Base-by-base conservation (phyloP, 2,888 invertebrate genomes). In the Melipona beecheii region DNA sequence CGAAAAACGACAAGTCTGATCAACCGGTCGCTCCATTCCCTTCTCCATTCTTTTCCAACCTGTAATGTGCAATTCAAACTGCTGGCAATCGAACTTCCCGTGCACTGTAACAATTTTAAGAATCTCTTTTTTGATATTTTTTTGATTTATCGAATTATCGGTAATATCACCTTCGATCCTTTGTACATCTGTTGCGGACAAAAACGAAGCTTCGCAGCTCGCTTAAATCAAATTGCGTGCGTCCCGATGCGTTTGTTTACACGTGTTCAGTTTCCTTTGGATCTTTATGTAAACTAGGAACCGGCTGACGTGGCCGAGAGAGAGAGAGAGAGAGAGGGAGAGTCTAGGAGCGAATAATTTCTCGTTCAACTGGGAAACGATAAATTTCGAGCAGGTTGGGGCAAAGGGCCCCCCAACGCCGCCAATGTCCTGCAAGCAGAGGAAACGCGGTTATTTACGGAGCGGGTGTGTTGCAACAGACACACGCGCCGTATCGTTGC, bases 361-460 rank as follows among this genome's bases (percentile, higher is more conserved):
- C 86, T 76, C 86, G 75, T 84, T 88, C 84, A 79, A 68, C 83
- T 84, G 83, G 86, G 88, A 87, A 87, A 88, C 90, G 82, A 89
- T 89, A 89, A 89, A 89, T 89, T 86, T 88, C 70, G 64, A 70
- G 66, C 68, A 76, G 65, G 79, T 64, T 68, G 75, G 81, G 77
- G 76, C 43, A 74, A 77, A 76, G 73, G 78, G 82, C 9, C 56
- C 60, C 19, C 43, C 43, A 43, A 27, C 76, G 64, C 66, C 66
- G 64, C 60, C 64, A 78, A 83, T 80, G 82, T 81, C 83, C 69
- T 78, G 73, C 78, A 76, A 83, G 89, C 80, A 86, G 71, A 24
- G 84, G 78, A 82, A 80, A 78, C 86, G 69, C 64, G 75, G 87
- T 91, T 90, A 90, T 90, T 91, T 91, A 91, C 84, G 87, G 84